Conservation (phyloP, 2,888 invertebrate genomes). For the Eledone cirrhosa region DNA sequence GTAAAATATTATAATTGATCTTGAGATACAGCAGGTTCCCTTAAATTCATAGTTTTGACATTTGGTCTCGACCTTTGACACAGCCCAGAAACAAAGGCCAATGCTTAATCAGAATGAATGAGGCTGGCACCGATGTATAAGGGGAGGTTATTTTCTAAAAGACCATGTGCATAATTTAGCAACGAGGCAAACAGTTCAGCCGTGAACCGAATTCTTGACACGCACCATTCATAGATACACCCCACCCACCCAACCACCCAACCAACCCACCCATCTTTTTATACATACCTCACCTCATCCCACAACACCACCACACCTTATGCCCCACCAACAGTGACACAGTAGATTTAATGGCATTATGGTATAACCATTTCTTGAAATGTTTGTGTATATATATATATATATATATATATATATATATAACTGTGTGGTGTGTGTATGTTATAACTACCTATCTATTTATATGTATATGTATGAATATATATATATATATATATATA, state of each 20-base stretch:
- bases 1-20: conserved; percentile 21
- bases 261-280: too few relatives aligned
- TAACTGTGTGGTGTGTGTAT: too few relatives aligned
- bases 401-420: too few relatives aligned
- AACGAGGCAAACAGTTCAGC: conserved; percentile 25
- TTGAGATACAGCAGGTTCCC: conserved; percentile 26
- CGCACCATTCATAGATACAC: conserved; percentile 11
- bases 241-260: background rate
- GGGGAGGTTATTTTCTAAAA: conserved; percentile 14
- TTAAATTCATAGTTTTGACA: conserved; percentile 31
- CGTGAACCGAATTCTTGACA: conserved; percentile 24
- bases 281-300: too few relatives aligned
- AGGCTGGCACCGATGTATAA: background rate
- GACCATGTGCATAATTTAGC: conserved; percentile 17
- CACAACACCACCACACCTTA: too few relatives aligned
- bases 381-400: too few relatives aligned
- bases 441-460: too few relatives aligned
- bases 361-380: too few relatives aligned
- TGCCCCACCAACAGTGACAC: too few relatives aligned
- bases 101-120: conserved; percentile 28
- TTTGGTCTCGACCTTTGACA: conserved; percentile 27
- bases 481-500: too few relatives aligned
- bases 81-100: conserved; percentile 28
- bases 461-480: too few relatives aligned
- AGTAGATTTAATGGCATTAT: too few relatives aligned